A percentile compares a stretch with the other conserved stretches of the same genome.
Conservation (phyloP, 2,113 vertebrate species). For the Leucopsar rothschildi region DNA sequence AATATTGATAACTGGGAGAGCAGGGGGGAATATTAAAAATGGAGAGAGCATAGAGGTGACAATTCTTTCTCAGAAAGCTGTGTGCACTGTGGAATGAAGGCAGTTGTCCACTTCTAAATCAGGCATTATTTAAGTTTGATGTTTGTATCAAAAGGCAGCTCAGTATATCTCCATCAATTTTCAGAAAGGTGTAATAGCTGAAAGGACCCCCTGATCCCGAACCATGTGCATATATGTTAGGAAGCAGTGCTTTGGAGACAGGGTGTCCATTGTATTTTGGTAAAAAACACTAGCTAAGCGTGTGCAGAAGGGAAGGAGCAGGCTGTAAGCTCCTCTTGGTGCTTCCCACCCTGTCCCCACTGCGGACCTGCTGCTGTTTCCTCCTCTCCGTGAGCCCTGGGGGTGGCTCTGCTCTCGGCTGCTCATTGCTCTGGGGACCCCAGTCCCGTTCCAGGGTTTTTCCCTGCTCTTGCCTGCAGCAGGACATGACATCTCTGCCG, state of each 20-base stretch:
- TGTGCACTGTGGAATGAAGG: not conserved
- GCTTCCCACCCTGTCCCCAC: not conserved
- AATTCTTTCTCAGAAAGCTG: not conserved
- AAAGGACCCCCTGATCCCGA: not conserved
- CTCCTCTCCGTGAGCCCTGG: not conserved
- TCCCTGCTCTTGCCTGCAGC: not conserved
- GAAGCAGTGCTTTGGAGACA: not conserved
- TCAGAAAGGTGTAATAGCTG: not conserved
- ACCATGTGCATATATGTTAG: rapidly evolving
- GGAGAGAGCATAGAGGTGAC: not conserved
- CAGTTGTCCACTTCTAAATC: not conserved
- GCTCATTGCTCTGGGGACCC: not conserved
- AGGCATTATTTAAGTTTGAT: not conserved
- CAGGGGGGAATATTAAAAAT: not conserved
- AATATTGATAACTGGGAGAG: not conserved
- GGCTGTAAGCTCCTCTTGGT: not conserved
- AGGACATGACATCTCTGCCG: not conserved
- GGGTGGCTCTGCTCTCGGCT: not conserved
- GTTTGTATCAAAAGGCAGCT: not conserved
- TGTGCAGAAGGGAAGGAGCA: not conserved
- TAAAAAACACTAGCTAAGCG: not conserved
- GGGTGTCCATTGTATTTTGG: too few species aligned
- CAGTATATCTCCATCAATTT: not conserved
- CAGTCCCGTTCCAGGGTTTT: not conserved
- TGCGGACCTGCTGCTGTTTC: not conserved